Base-by-base conservation (phyloP, 2,797 vertebrate species). In the Telmatherina bonti region DNA sequence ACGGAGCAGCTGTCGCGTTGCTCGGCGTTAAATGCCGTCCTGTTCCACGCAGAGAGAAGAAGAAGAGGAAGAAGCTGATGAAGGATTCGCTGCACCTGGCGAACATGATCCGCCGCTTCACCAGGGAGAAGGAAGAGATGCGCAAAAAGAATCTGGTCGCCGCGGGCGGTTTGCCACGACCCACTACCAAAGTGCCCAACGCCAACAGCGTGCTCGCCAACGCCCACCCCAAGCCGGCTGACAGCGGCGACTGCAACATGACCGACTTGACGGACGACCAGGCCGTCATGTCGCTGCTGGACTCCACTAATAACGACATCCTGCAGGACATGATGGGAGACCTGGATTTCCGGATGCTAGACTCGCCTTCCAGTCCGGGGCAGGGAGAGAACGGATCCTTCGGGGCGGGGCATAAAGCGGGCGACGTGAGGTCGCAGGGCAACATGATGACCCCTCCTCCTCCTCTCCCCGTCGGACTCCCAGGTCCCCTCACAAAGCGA, bases 51-150 rank as follows among this genome's bases (percentile, higher is more conserved):
- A 99, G 97, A 74, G 97, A 99, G 72, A 99, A 99, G 92, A 95
- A 96, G 51, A 99, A 99, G 94, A 95, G 97, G 91, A 99, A 99
- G 93, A 97, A 97, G 85, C 89, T 97, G 61, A 98, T 97, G 92
- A 99, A 98, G 90, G 97, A 99, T 60, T 96, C 97, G 0, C 84
- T 98, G 64, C 95, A 95, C 79, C 88, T 99, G 82, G 96, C 97
- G 76, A 97, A 97, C 93, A 99, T 99, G 96, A 90, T 99, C 74
- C 94, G 95, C 12, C 97, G 98, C 91, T 98, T 99, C 93, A 96
- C 95, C 62, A 94, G 96, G 57, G 97, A 99, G 90, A 99, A 99
- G 84, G 96, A 97, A 82, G 96, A 96, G 76, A 93, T 97, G 85
- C 95, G 94, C 75, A 96, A 96, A 89, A 97, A 95, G 85, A 94